Conservation (phyloP, 2,797 vertebrate species). For the Bucorvus abyssinicus region DNA sequence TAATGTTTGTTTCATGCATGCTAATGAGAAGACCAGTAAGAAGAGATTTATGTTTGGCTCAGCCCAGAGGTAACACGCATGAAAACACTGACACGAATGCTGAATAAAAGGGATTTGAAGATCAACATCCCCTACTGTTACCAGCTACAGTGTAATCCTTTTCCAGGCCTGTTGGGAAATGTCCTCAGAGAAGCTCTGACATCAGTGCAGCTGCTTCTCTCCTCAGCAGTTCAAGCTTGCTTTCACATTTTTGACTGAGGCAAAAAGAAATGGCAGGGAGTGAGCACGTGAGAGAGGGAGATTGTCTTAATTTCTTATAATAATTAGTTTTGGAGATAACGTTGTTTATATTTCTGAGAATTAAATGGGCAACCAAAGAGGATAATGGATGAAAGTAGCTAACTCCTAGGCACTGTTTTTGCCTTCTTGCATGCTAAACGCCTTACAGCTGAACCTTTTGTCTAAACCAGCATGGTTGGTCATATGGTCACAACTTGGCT, state of each 20-base stretch:
- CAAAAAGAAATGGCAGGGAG: background rate
- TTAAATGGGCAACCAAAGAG: background rate
- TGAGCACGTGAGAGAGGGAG: background rate
- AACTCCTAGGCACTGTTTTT: background rate
- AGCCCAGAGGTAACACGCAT: constrained; percentile 52
- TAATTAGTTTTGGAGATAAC: background rate
- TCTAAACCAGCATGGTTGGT: background rate
- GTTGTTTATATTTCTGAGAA: background rate
- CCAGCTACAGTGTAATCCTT: constrained; percentile 55
- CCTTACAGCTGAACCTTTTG: background rate
- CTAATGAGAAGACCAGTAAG: constrained; percentile 48
- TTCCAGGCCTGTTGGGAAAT: constrained; percentile 54
- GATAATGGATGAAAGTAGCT: background rate
- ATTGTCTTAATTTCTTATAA: background rate
- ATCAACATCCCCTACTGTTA: constrained; percentile 63
- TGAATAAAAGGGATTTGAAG: constrained; percentile 66
- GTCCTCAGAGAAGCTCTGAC: constrained; percentile 46
- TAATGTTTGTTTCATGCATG: constrained; percentile 45
- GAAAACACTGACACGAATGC: constrained; percentile 66
- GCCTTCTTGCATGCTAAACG: background rate
- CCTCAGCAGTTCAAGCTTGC: constrained; percentile 21
- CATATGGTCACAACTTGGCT: background rate
- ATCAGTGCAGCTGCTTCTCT: constrained; percentile 42
- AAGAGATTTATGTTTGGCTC: constrained; percentile 44
- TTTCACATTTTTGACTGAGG: background rate